Conservation (phyloP, 2,113 vertebrate species). For the Phycodurus eques region DNA sequence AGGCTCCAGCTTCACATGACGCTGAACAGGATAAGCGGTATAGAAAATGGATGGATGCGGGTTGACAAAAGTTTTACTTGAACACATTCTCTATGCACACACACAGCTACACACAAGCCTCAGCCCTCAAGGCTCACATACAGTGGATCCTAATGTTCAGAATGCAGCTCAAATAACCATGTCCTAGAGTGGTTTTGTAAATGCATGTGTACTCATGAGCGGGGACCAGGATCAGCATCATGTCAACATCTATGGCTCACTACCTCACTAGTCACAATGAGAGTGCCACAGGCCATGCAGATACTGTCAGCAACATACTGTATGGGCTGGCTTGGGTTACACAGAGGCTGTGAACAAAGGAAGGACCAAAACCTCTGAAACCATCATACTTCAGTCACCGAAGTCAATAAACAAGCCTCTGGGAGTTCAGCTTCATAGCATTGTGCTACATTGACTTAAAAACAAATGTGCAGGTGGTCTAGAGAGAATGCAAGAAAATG, state of each 20-base stretch:
- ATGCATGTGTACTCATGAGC: conserved; percentile 17
- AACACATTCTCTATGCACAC: neutral
- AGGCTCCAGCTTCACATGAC: neutral
- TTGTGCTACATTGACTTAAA: conserved; percentile 23
- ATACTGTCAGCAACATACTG: conserved; percentile 24
- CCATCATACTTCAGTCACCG: conserved; percentile 42
- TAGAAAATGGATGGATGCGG: neutral
- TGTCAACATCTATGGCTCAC: conserved; percentile 60
- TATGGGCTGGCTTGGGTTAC: conserved; percentile 35
- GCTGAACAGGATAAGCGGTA: neutral
- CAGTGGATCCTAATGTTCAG: conserved; percentile 22
- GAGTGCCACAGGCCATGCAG: conserved; percentile 27
- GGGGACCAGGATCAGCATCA: conserved; percentile 37
- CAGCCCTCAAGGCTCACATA: conserved; percentile 20
- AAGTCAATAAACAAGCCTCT: conserved; percentile 42
- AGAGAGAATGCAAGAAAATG: conserved; percentile 8
- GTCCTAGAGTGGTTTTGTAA: conserved; percentile 12
- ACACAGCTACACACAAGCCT: conserved; percentile 4
- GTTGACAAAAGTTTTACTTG: neutral
- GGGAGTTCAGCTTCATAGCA: conserved; percentile 27
- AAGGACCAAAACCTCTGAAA: conserved; percentile 37
- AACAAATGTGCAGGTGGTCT: conserved; percentile 22
- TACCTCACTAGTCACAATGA: conserved; percentile 51
- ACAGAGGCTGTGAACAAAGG: conserved; percentile 31
- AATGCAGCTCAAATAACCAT: conserved; percentile 36